Evolutionary conservation across 2,113 vertebrate species (phyloP).

Genomic region (Hippopotamus amphibius): DNA sequence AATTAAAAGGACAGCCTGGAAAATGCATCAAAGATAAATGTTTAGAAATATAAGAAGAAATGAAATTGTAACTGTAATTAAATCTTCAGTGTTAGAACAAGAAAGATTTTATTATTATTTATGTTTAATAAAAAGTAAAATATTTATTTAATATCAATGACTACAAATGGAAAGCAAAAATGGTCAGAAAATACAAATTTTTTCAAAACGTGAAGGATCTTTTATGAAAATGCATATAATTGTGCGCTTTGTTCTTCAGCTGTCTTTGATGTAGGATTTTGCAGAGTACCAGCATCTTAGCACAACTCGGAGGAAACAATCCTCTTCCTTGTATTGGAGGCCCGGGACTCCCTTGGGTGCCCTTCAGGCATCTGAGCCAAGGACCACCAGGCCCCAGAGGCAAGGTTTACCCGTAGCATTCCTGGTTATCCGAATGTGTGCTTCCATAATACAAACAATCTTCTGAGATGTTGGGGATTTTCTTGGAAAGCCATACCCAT

Average conservation of each 20-base stretch:
- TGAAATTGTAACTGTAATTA: neutral
- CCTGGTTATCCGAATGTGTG: neutral
- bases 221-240: neutral
- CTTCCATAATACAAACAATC: neutral
- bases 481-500: neutral
- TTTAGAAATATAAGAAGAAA: conserved; percentile 29
- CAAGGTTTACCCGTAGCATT: neutral
- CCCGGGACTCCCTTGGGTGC: neutral
- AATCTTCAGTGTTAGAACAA: conserved; percentile 8
- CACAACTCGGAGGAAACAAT: neutral
- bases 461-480: neutral
- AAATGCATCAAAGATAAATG: neutral
- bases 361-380: neutral
- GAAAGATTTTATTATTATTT: conserved; percentile 22
- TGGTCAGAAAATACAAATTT: neutral
- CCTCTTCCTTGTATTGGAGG: neutral
- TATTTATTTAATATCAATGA: neutral
- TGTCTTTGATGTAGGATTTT: neutral
- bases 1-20: neutral
- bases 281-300: neutral
- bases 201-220: neutral
- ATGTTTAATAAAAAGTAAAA: conserved; percentile 4
- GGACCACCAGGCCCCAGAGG: neutral
- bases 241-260: neutral
- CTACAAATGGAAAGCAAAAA: neutral